Percentiles rank a stretch among this genome's conserved stretches.
phyloP scores from a whole-genome alignment of 2,797 vertebrate genomes.

The Novumbra hubbsi region DNA sequence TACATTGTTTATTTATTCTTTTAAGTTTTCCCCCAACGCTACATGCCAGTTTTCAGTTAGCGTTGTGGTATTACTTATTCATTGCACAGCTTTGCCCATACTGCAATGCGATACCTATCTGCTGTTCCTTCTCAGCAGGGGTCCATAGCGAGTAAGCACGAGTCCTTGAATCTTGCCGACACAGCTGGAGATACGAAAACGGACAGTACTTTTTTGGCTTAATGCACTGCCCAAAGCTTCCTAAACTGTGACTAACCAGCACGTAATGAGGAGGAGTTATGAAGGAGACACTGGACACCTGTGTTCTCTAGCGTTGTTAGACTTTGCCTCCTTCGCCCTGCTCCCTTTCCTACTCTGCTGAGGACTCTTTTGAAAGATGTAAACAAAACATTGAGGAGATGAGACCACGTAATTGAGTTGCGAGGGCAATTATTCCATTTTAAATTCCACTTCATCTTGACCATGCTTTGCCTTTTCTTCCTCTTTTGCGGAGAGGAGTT shows the following conservation, averaged over 20 bases:
- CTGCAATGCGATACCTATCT: neutral
- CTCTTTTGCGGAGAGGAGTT: constrained; percentile 9
- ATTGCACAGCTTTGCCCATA: constrained; percentile 8
- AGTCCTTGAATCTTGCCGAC: neutral
- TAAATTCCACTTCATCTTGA: constrained; percentile 9
- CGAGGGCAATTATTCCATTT: neutral
- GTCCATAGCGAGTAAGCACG: neutral
- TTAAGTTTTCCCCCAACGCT: neutral
- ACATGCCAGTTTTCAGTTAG: neutral
- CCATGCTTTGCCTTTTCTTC: neutral
- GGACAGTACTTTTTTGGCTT: neutral
- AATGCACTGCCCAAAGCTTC: constrained; percentile 1
- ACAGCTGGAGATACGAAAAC: neutral
- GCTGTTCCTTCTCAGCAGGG: neutral
- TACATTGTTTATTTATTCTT: no score
- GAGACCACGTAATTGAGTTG: neutral
- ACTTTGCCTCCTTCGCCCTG: neutral
- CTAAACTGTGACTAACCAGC: constrained; percentile 6
- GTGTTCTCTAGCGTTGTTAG: neutral
- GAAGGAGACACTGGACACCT: neutral
- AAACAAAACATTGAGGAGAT: neutral
- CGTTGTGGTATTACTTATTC: neutral
- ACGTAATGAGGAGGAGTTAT: neutral
- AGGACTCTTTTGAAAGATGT: constrained; percentile 5
- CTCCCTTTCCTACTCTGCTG: neutral